Percentiles rank a stretch among this genome's conserved stretches.
These are phyloP conservation scores for Zingel zingel DNA, from an alignment of 2,113 vertebrate species.

Conservation along the genomic window DNA sequence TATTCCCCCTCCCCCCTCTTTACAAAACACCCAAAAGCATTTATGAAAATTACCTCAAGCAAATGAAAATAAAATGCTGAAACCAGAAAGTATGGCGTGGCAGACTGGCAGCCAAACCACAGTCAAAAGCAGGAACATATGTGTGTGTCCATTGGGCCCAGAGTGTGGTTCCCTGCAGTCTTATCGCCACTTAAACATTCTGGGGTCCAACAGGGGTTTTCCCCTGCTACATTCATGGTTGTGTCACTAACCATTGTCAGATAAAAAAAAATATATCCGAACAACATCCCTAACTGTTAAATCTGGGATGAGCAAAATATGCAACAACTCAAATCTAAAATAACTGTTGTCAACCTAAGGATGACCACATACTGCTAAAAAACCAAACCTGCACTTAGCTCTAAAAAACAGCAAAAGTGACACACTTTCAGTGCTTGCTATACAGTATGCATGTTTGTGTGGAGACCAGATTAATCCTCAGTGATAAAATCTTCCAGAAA, in stretches of 20 bases:
- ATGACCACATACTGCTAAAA: conserved; percentile 29
- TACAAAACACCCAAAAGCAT: conserved; percentile 35
- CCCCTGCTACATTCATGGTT: not conserved
- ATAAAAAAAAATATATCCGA: not conserved
- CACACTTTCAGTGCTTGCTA: conserved; percentile 28
- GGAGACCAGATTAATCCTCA: conserved; percentile 54
- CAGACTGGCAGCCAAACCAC: conserved; percentile 65
- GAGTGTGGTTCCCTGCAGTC: conserved; percentile 41
- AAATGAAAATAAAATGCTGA: conserved; percentile 63
- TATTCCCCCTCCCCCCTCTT: not conserved
- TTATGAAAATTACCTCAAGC: conserved; percentile 52
- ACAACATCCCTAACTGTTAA: conserved; percentile 6
- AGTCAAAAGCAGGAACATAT: conserved; percentile 69
- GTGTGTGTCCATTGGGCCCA: conserved; percentile 37
- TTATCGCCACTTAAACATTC: conserved; percentile 53
- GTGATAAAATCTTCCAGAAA: conserved; percentile 27
- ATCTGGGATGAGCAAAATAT: conserved; percentile 21
- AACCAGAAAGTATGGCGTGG: conserved; percentile 51
- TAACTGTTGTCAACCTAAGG: not conserved
- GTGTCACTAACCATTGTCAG: not conserved
- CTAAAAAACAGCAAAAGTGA: conserved; percentile 37
- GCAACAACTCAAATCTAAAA: conserved; percentile 6
- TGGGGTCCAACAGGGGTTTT: not conserved
- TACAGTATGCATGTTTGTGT: conserved; percentile 48
- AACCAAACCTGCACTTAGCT: conserved; percentile 32